A percentile compares a stretch with the other conserved stretches of the same genome.
phyloP scores from a whole-genome alignment of 2,797 vertebrate species.

The Pitangus sulphuratus region DNA sequence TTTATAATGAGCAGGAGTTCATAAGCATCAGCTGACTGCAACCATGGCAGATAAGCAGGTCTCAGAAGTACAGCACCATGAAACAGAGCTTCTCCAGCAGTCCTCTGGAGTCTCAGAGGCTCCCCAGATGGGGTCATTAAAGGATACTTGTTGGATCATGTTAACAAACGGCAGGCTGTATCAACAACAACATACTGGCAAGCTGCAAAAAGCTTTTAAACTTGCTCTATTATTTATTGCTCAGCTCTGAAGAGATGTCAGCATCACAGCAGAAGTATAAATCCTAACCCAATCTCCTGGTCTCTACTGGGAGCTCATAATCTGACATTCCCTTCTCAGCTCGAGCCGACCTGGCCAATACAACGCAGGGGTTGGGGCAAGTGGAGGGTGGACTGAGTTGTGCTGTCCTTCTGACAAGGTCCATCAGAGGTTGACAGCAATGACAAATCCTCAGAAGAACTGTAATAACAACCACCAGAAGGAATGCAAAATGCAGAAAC shows the following conservation, averaged over 20 bases:
- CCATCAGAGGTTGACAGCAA: not conserved
- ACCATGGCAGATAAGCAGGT: not conserved
- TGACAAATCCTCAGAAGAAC: not conserved
- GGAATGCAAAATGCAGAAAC: not conserved
- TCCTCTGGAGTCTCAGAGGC: not conserved
- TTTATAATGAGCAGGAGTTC: not conserved
- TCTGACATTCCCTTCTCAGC: not conserved
- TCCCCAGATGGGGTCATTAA: not conserved
- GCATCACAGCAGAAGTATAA: not conserved
- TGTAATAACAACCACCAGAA: not conserved
- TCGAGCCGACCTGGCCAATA: not conserved
- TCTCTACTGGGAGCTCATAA: not conserved
- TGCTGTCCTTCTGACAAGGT: not conserved
- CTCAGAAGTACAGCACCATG: not conserved
- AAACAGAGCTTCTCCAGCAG: not conserved
- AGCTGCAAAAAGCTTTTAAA: slow-evolving; percentile 28
- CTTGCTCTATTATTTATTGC: not conserved
- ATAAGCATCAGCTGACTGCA: not conserved
- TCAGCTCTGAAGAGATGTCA: not conserved
- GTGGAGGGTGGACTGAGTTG: not conserved
- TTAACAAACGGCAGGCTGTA: not conserved
- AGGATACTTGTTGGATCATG: not conserved
- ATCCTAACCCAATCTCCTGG: not conserved
- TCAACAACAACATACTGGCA: slow-evolving; percentile 13
- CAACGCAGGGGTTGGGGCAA: not conserved